A percentile compares a stretch with the other conserved stretches of the same genome.
phyloP scores from a whole-genome alignment of 2,888 invertebrate species.

The Cephus spinipes region DNA sequence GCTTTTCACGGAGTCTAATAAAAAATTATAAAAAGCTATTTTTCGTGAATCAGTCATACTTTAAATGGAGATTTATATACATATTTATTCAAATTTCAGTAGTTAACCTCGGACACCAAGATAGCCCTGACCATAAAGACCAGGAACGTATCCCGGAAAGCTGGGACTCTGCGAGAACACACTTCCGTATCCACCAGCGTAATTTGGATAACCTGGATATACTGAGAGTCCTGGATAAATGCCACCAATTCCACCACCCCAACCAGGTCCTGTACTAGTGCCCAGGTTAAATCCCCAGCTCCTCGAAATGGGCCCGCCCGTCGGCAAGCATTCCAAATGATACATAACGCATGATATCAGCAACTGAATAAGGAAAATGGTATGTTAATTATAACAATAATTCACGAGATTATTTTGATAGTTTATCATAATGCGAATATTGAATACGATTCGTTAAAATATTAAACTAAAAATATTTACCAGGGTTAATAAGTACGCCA shows the following conservation, averaged over 20 bases:
- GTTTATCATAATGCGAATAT: no score
- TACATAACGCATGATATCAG: not conserved
- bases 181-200: not conserved
- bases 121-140: not conserved
- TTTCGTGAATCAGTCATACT: no score
- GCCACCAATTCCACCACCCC: constrained; percentile 2
- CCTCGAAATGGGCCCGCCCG: not conserved
- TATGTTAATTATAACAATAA: no score
- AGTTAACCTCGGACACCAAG: not conserved
- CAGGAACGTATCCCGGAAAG: not conserved
- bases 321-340: not conserved
- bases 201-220: not conserved
- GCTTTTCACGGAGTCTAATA: no score
- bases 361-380: no score
- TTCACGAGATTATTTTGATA: no score
- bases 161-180: not conserved
- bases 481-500: no score
- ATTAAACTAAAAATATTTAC: no score
- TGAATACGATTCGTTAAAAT: no score
- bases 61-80: no score
- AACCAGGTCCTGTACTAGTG: not conserved
- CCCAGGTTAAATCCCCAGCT: not conserved
- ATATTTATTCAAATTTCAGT: no score
- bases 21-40: no score
- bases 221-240: constrained; percentile 1